Base-by-base conservation (phyloP, 2,797 vertebrate genomes). In the Sciaenops ocellatus region DNA sequence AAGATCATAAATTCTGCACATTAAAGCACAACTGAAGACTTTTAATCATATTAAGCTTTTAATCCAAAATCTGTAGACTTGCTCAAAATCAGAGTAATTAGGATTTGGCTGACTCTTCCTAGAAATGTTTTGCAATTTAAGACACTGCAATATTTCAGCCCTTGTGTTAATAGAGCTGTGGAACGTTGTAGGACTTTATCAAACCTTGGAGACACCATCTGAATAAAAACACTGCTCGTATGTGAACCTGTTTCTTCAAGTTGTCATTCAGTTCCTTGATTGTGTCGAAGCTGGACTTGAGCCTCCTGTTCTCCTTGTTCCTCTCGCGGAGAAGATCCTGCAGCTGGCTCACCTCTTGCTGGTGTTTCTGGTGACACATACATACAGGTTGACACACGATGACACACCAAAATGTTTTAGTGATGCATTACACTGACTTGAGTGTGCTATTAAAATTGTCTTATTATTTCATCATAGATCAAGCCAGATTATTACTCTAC, bases 261-360 rank as follows among this genome's bases (percentile, higher is more conserved):
- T 87, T 94, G 72, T 97, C 95, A 62, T 98, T 98, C 50, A 96
- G 79, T 60, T 96, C 95, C 91, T 96, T 98, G 72, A 98, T 90
- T 26, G 95, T 89, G 75, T 96, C 95, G 82, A 97, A 97, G 59
- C 95, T 97, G 0, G 94, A 95, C 80, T 93, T 97, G 48, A 98
- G 92, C 73, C 97, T 96, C 84, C 92, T 96, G 81, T 94, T 97
- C 84, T 98, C 97, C 88, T 96, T 97, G 82, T 52, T 95, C 89
- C 90, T 95, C 87, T 97, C 96, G 85, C 91, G 95, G 66, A 99
- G 94, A 63, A 94, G 80, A 65, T 96, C 91, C 68, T 94, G 95
- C 87, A 98, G 93, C 54, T 94, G 90, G 41, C 91, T 91, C 76
- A 96, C 84, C 90, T 97, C 96, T 60, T 93, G 90, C 68, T 89